Percentiles rank a stretch among this genome's conserved stretches.
These are phyloP conservation scores for Numenius arquata DNA, from an alignment of 2,113 vertebrate species.

Conservation along the genomic window DNA sequence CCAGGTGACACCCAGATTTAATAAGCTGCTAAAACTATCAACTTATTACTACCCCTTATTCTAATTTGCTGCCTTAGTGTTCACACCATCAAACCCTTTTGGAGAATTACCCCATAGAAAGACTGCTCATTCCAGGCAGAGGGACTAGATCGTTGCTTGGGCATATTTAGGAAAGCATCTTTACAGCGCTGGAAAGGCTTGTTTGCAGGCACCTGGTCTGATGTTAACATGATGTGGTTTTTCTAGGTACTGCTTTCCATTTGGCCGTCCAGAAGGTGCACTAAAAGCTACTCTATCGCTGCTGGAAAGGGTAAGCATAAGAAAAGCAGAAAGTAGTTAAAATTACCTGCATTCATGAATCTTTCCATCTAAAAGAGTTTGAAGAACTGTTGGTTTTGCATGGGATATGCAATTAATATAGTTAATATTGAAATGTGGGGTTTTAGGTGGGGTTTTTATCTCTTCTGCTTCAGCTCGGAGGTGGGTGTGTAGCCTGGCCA, in stretches of 20 bases:
- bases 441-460: neutral
- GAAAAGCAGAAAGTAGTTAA: neutral
- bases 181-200: neutral
- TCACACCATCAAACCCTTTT: neutral
- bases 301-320: slow-evolving; percentile 88
- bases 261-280: slow-evolving; percentile 96
- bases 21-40: neutral
- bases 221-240: slow-evolving; percentile 48
- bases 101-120: neutral
- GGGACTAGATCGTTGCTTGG: neutral
- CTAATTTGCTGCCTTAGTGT: neutral
- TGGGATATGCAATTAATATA: neutral
- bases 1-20: neutral
- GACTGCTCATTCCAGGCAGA: neutral
- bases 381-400: neutral
- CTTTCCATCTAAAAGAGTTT: neutral
- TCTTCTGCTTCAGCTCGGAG: neutral
- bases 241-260: slow-evolving; percentile 96
- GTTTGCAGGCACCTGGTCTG: neutral
- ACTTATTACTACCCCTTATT: neutral
- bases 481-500: neutral
- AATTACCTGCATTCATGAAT: neutral
- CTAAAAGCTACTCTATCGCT: slow-evolving; percentile 95
- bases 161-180: neutral
- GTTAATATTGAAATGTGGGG: neutral